These are phyloP conservation scores for Cremastinae sp. DNA, from an alignment of 2,888 invertebrate genomes.

Conservation along the genomic window DNA sequence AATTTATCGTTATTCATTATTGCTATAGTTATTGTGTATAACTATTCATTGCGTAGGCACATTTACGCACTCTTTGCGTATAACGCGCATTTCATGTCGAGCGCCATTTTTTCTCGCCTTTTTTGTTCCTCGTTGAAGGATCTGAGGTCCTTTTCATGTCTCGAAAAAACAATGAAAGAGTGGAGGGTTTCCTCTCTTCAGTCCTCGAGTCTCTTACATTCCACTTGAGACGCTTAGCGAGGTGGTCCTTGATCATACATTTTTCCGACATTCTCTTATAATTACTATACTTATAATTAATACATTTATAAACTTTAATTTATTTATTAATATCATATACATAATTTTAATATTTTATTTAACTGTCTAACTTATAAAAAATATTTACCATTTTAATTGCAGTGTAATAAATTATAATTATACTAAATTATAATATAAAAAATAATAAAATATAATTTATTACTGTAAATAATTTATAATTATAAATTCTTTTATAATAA, in stretches of 20 bases:
- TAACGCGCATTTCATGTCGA: conserved; percentile 12
- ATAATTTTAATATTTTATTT: too few species aligned
- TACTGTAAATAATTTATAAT: too few species aligned
- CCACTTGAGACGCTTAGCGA: conserved; percentile 29
- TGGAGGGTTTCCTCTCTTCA: conserved; percentile 26
- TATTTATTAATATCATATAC: too few species aligned
- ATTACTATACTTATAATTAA: conserved; percentile 27
- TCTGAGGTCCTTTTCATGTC: conserved; percentile 24
- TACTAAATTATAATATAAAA: too few species aligned
- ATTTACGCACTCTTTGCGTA: neutral
- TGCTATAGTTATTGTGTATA: too few species aligned
- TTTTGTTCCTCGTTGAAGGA: conserved; percentile 33
- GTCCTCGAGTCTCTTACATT: conserved; percentile 13
- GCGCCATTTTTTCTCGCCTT: conserved; percentile 40
- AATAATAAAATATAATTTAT: too few species aligned
- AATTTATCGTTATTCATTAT: too few species aligned
- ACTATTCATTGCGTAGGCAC: too few species aligned
- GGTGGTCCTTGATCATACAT: conserved; percentile 35
- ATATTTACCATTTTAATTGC: too few species aligned
- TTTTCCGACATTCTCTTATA: conserved; percentile 24
- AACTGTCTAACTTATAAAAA: too few species aligned
- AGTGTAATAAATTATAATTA: too few species aligned
- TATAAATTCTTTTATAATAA: too few species aligned
- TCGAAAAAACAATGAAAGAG: conserved; percentile 17
- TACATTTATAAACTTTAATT: conserved; percentile 49